phyloP scores from a whole-genome alignment of 2,113 vertebrate species.

The Bungarus multicinctus region DNA sequence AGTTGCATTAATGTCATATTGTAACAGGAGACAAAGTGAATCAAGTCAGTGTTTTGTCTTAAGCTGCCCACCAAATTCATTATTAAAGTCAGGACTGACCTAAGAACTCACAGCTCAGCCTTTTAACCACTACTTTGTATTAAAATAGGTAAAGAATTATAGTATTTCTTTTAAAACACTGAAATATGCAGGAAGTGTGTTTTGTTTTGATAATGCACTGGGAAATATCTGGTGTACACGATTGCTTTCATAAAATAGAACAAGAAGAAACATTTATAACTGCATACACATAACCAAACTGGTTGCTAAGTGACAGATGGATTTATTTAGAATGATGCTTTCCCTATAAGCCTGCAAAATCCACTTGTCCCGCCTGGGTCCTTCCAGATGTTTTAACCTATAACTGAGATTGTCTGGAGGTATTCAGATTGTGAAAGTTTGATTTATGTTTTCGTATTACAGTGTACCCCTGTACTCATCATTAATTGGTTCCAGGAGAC shows the following conservation, averaged over 20 bases:
- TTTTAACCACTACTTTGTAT: not conserved
- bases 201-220: not conserved
- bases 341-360: not conserved
- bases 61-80: not conserved
- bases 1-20: not conserved
- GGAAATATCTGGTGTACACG: not conserved
- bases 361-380: not conserved
- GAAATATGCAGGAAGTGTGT: not conserved
- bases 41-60: not conserved
- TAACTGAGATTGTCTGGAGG: not conserved
- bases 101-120: not conserved
- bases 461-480: not conserved
- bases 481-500: not conserved
- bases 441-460: not conserved
- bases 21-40: not conserved
- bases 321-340: not conserved
- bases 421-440: not conserved
- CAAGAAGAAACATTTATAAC: not conserved
- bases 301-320: not conserved
- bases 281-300: fast-evolving
- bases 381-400: not conserved
- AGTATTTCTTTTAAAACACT: not conserved
- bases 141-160: not conserved
- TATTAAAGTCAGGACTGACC: not conserved
- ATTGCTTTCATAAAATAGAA: not conserved